phyloP scores from a whole-genome alignment of 2,113 vertebrate species.

The Austrofundulus limnaeus region DNA sequence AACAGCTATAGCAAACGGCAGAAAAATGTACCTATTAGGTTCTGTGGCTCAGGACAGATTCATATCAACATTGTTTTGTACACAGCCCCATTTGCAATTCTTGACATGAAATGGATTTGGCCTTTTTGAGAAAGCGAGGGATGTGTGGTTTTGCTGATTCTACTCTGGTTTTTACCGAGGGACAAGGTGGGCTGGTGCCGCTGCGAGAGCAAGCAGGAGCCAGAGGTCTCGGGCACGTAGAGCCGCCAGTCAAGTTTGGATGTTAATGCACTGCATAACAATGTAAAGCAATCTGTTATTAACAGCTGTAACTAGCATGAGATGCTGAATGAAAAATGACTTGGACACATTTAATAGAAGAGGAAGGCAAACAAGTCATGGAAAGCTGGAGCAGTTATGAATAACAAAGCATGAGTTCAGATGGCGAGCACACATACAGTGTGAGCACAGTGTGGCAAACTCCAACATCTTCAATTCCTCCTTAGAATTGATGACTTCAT shows the following conservation, averaged over 20 bases:
- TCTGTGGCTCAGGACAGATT: conserved; percentile 20
- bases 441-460: conserved; percentile 20
- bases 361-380: conserved; percentile 52
- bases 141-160: conserved; percentile 63
- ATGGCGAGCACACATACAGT: conserved; percentile 21
- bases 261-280: conserved; percentile 65
- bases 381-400: conserved; percentile 42
- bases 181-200: conserved; percentile 48
- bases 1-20: conserved; percentile 12
- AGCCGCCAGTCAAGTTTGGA: conserved; percentile 45
- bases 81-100: conserved; percentile 63
- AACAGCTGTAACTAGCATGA: conserved; percentile 63
- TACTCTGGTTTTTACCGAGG: conserved; percentile 53
- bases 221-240: conserved; percentile 51
- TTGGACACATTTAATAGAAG: conserved; percentile 40
- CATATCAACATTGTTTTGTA: conserved; percentile 37
- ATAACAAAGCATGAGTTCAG: conserved; percentile 52
- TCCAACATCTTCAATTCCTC: conserved; percentile 34
- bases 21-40: conserved; percentile 7
- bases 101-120: conserved; percentile 58
- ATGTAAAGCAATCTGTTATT: conserved; percentile 61
- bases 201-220: conserved; percentile 32
- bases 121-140: conserved; percentile 47
- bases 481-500: conserved; percentile 47
- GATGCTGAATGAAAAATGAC: conserved; percentile 56